Evolutionary conservation across 2,797 vertebrate genomes (phyloP), one percentile per base, ranked within the genome.

Genomic region (Dryobates pubescens): DNA sequence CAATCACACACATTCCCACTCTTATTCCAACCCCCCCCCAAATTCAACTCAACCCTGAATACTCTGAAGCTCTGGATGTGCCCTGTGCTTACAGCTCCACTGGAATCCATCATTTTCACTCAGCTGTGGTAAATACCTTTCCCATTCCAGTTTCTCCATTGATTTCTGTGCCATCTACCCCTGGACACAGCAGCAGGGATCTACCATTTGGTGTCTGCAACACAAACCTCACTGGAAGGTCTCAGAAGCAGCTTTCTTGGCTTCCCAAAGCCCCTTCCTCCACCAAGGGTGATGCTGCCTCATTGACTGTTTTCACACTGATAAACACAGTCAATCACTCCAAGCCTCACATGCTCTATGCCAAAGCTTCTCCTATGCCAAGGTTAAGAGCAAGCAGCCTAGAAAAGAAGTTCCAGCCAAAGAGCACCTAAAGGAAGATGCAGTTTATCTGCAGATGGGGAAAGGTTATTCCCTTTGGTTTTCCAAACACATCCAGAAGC

Each of bases 191-290:
- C 26, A 13, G 45, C 1, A 9, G 7, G 43, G 67, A 34, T 24
- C 62, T 23, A 10, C 8, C 11, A 6, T 56, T 45, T 7, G 22
- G 20, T 27, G 34, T 20, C 17, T 22, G 41, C 18, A 6, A 13
- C n/a, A 47, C 65, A 49, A 27, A 58, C 10, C 36, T 24, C 27
- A 0, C 26, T 2, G 17, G 0, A 5, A 16, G 1, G 5, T 5
- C 43, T 5, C 6, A 7, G 36, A 47, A n/a, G 53, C 58, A n/a
- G 58, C 19, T 20, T 11, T 4, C 62, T 5, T 4, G 45, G 32
- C 57, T 41, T 38, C 51, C 4, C 26, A 13, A 23, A 47, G 18
- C 45, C 57, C 29, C 6, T 5, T 49, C 57, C 57, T 4, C 7
- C 56, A 10, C 29, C 54, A 30, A 26, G 29, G 47, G 41, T 15